These are phyloP conservation scores for Teleogryllus oceanicus DNA, from an alignment of 2,888 invertebrate genomes.

Conservation along the genomic window DNA sequence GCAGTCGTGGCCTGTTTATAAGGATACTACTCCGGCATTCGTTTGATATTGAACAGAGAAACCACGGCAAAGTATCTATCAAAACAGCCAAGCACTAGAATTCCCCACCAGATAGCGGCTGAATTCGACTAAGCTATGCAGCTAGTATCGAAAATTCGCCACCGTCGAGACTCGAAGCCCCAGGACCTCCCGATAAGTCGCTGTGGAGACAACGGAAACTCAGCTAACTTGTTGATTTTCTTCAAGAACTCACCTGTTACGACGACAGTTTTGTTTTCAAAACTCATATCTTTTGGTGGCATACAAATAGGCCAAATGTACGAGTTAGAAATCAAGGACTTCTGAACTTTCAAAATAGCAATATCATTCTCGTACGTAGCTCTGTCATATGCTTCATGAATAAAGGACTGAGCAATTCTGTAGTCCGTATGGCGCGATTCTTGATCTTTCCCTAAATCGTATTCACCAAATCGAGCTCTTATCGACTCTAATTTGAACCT, in stretches of 20 bases:
- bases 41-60: too few relatives aligned
- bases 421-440: slow-evolving; percentile 71
- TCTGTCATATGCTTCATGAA: slow-evolving; percentile 65
- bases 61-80: too few relatives aligned
- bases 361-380: slow-evolving; percentile 73
- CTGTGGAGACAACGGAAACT: too few relatives aligned
- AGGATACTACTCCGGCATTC: too few relatives aligned
- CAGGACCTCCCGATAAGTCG: too few relatives aligned
- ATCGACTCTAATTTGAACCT: slow-evolving; percentile 61
- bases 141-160: too few relatives aligned
- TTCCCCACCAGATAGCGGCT: too few relatives aligned
- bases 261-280: slow-evolving; percentile 60
- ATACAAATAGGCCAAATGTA: slow-evolving; percentile 84
- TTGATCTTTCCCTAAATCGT: slow-evolving; percentile 64
- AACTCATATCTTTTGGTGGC: slow-evolving; percentile 61
- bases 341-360: slow-evolving; percentile 65
- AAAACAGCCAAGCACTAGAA: too few relatives aligned
- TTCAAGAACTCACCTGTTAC: slow-evolving; percentile 57
- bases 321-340: slow-evolving; percentile 65
- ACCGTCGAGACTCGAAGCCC: too few relatives aligned
- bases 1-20: too few relatives aligned
- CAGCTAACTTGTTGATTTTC: too few relatives aligned
- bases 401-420: slow-evolving; percentile 60
- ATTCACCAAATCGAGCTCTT: slow-evolving; percentile 74
- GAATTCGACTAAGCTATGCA: too few relatives aligned